These are phyloP conservation scores for Drosophila nikananu DNA, from an alignment of 1,140 invertebrate species.

Conservation along the genomic window DNA sequence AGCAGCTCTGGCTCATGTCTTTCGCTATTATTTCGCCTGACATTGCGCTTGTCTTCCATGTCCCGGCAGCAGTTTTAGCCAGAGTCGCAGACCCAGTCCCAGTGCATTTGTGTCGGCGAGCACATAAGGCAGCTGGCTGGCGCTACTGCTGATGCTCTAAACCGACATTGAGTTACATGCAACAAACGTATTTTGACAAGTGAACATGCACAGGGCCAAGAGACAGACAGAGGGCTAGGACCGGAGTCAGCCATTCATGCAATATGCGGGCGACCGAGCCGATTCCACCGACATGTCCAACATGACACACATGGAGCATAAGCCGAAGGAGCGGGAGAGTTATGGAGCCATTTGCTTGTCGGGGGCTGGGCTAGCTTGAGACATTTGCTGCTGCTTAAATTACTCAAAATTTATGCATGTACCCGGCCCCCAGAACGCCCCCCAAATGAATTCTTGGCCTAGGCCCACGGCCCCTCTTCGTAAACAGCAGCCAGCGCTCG, in stretches of 20 bases:
- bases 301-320: constrained; percentile 64
- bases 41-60: constrained; percentile 78
- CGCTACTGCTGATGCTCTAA: constrained; percentile 45
- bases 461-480: not conserved
- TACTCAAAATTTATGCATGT: constrained; percentile 61
- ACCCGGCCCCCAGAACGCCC: constrained; percentile 1
- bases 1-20: constrained; percentile 57
- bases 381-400: constrained; percentile 60
- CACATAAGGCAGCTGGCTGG: constrained; percentile 71
- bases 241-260: constrained; percentile 59
- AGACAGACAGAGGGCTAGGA: constrained; percentile 36
- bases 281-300: constrained; percentile 77
- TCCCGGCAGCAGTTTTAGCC: constrained; percentile 44
- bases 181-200: constrained; percentile 82
- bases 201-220: constrained; percentile 68
- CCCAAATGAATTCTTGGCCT: constrained; percentile 6
- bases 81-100: constrained; percentile 19
- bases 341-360: constrained; percentile 58
- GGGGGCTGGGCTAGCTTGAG: constrained; percentile 40
- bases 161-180: constrained; percentile 80
- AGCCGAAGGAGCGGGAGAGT: constrained; percentile 44
- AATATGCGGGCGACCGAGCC: constrained; percentile 64
- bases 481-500: constrained; percentile 1
- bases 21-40: constrained; percentile 77
- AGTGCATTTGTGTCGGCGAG: constrained; percentile 77